phyloP scores from a whole-genome alignment of 2,888 invertebrate species.

The Mythimna impura region DNA sequence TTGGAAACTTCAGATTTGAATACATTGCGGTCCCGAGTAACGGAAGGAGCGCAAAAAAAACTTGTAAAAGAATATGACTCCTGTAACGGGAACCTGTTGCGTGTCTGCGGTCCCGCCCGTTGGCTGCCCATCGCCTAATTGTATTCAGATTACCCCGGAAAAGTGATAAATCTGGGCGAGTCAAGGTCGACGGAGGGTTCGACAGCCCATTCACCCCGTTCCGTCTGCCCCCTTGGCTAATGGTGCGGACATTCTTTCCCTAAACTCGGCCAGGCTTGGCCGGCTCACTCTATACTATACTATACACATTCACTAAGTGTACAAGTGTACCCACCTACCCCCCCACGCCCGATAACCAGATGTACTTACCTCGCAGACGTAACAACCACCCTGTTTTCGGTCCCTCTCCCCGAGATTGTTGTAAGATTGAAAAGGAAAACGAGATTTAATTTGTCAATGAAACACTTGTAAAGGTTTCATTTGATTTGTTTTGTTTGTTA shows the following conservation, averaged over 20 bases:
- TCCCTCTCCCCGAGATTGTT: slow-evolving; percentile 65
- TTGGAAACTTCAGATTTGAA: slow-evolving; percentile 39
- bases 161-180: slow-evolving; percentile 88
- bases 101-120: slow-evolving; percentile 73
- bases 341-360: slow-evolving; percentile 68
- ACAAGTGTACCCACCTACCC: slow-evolving; percentile 71
- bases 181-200: slow-evolving; percentile 89
- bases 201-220: slow-evolving; percentile 89
- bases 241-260: slow-evolving; percentile 88
- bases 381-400: slow-evolving; percentile 71
- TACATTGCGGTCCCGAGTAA: slow-evolving; percentile 41
- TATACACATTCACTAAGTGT: slow-evolving; percentile 75
- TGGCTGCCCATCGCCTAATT: slow-evolving; percentile 85
- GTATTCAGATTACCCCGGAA: slow-evolving; percentile 89
- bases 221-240: slow-evolving; percentile 85
- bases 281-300: slow-evolving; percentile 72
- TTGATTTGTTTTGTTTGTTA: slow-evolving; percentile 66
- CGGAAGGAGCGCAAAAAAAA: slow-evolving; percentile 40
- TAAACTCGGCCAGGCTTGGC: slow-evolving; percentile 80
- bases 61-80: slow-evolving; percentile 60
- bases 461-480: slow-evolving; percentile 65
- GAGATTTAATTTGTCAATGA: slow-evolving; percentile 71
- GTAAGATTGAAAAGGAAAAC: slow-evolving; percentile 70
- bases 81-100: slow-evolving; percentile 81
- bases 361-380: slow-evolving; percentile 69